phyloP scores from a whole-genome alignment of 2,797 vertebrate genomes.

The Cercopithecus mitis region DNA sequence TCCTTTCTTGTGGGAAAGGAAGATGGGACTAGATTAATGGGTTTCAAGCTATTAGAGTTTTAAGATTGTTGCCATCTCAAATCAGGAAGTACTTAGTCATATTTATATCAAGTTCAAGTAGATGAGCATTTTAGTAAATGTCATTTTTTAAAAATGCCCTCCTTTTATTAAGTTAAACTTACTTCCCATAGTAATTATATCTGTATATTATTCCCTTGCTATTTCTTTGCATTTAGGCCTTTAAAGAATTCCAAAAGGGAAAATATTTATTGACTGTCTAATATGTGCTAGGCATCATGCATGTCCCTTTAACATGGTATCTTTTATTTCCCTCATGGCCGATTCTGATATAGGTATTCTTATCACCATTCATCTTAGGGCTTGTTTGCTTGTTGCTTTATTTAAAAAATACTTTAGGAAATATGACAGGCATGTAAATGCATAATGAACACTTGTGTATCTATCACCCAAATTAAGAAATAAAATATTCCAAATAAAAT shows the following conservation, averaged over 20 bases:
- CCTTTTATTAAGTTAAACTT: neutral
- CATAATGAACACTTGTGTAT: neutral
- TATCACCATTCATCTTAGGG: neutral
- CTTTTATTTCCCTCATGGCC: neutral
- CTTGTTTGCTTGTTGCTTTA: neutral
- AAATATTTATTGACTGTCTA: neutral
- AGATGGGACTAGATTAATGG: neutral
- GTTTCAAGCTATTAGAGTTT: neutral
- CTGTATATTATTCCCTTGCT: neutral
- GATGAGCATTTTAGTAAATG: neutral
- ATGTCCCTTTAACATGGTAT: neutral
- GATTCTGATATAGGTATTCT: neutral
- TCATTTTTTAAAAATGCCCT: neutral
- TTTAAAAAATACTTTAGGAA: constrained; percentile 5
- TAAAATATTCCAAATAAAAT: neutral
- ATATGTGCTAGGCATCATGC: neutral
- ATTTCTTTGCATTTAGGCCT: neutral
- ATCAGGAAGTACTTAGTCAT: neutral
- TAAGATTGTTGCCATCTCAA: neutral
- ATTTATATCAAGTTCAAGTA: neutral
- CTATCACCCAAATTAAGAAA: neutral
- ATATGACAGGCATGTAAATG: neutral
- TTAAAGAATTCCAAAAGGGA: neutral
- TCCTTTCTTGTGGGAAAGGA: neutral
- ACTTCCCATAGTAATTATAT: neutral